These are phyloP conservation scores for Caenorhabditis sp. DNA, from an alignment of 2,888 invertebrate genomes.

Conservation along the genomic window DNA sequence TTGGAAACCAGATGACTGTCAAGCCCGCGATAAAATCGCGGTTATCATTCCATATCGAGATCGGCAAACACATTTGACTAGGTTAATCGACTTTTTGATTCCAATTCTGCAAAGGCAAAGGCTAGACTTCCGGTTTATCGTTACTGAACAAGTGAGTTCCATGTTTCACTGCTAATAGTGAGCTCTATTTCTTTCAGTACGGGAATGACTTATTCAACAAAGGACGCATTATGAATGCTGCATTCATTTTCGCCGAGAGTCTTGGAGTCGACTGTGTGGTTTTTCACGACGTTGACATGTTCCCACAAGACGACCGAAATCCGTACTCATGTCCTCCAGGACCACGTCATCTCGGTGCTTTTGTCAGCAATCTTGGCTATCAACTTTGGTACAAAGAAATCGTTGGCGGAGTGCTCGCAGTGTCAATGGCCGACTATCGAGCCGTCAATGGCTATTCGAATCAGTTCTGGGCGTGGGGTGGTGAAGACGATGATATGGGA, in stretches of 20 bases:
- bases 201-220: conserved; percentile 83
- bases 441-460: conserved; percentile 85
- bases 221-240: conserved; percentile 83
- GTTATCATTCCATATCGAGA: conserved; percentile 84
- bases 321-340: conserved; percentile 84
- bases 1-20: conserved; percentile 82
- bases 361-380: conserved; percentile 85
- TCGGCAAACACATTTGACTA: conserved; percentile 81
- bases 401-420: conserved; percentile 84
- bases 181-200: conserved; percentile 72
- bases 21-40: conserved; percentile 80
- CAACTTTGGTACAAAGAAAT: conserved; percentile 85
- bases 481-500: conserved; percentile 82
- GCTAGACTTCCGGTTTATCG: conserved; percentile 83
- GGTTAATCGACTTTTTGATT: conserved; percentile 83
- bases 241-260: conserved; percentile 79
- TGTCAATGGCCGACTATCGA: conserved; percentile 84
- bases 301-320: conserved; percentile 84
- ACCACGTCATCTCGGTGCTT: conserved; percentile 84
- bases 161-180: neutral
- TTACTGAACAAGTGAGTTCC: conserved; percentile 82
- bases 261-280: conserved; percentile 83
- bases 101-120: conserved; percentile 82
- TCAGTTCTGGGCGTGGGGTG: conserved; percentile 83
- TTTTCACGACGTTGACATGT: conserved; percentile 84